Evolutionary conservation across 2,797 vertebrate species (phyloP).

Genomic region (Vultur gryphus): DNA sequence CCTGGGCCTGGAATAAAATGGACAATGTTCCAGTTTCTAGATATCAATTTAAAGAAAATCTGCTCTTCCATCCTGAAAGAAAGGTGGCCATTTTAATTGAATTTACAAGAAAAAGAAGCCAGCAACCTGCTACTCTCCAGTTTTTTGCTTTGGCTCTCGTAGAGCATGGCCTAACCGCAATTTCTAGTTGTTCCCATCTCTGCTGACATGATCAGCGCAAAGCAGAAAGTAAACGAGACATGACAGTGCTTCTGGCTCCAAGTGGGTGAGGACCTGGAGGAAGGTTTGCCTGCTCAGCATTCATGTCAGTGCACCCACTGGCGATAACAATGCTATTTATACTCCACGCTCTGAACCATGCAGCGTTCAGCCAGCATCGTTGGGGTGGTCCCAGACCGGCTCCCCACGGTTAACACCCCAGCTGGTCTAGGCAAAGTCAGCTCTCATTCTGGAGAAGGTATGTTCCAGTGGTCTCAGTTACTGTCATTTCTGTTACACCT

Average conservation of each 20-base stretch:
- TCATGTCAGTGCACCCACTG: neutral
- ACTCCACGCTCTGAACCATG: neutral
- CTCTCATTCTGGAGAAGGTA: neutral
- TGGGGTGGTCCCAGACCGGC: neutral
- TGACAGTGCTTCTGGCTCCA: neutral
- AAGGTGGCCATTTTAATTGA: neutral
- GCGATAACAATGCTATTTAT: neutral
- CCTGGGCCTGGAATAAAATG: neutral
- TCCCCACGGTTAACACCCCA: neutral
- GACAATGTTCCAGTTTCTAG: neutral
- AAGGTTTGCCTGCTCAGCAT: neutral
- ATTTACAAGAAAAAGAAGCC: neutral
- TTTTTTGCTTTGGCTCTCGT: neutral
- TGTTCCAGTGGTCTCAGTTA: neutral
- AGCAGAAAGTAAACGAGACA: neutral
- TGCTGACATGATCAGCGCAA: neutral
- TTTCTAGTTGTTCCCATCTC: conserved; percentile 20
- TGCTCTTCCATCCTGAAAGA: neutral
- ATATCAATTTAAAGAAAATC: neutral
- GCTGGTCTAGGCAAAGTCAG: neutral
- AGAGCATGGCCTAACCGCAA: neutral
- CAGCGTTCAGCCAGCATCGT: neutral
- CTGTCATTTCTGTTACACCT: neutral
- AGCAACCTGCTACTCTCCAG: neutral
- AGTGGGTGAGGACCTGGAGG: neutral